Conservation (phyloP, 92 coral and sea anemone genomes). For the Metridium senile region DNA sequence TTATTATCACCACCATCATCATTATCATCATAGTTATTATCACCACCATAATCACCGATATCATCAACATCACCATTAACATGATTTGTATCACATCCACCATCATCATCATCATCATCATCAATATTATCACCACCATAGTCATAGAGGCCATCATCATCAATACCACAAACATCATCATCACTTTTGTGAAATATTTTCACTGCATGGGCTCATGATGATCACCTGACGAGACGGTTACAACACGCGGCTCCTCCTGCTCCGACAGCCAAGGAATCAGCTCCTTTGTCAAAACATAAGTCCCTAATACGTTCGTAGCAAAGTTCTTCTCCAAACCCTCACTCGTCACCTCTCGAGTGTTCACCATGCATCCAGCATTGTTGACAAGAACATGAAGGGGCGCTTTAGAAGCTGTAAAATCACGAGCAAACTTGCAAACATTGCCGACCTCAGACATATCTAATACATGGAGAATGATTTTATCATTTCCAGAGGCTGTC, state of each 20-base stretch:
- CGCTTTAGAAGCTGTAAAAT: slow-evolving; percentile 66
- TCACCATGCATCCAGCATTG: slow-evolving; percentile 97
- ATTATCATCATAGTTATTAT: no score
- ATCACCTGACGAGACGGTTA: slow-evolving; percentile 91
- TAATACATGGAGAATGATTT: slow-evolving; percentile 69
- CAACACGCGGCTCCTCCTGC: slow-evolving; percentile 80
- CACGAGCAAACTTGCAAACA: slow-evolving; percentile 80
- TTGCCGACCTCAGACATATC: slow-evolving; percentile 87
- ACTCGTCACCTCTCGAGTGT: slow-evolving; percentile 66
- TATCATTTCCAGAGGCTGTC: slow-evolving; percentile 71
- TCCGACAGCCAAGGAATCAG: slow-evolving; percentile 68
- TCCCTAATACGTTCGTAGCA: slow-evolving; percentile 91
- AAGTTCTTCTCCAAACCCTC: slow-evolving; percentile 95
- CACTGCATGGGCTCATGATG: no score
- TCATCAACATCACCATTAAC: no score
- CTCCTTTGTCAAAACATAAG: slow-evolving; percentile 81
- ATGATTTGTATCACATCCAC: no score
- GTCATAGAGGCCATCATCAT: not conserved
- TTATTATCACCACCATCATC: no score
- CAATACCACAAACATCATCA: not conserved
- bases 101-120: not conserved
- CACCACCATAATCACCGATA: no score
- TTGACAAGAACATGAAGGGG: slow-evolving; percentile 76
- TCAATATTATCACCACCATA: not conserved
- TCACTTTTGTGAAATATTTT: not conserved